A percentile compares a stretch with the other conserved stretches of the same genome.
phyloP scores from a whole-genome alignment of 2,888 invertebrate species.

The Aricia artaxerxes region DNA sequence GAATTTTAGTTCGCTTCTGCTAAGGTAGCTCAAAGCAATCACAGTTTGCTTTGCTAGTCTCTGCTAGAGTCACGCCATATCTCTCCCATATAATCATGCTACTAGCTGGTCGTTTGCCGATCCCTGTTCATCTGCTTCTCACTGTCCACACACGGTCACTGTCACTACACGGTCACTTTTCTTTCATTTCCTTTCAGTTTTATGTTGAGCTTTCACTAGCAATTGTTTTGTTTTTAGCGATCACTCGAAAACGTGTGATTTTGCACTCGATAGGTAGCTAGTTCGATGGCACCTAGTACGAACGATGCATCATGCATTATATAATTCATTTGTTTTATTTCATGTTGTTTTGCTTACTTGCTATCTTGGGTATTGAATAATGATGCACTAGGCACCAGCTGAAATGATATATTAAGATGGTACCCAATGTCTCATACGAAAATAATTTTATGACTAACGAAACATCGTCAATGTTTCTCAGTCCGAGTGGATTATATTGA shows the following conservation, averaged over 20 bases:
- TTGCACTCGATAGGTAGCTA: conserved; percentile 1
- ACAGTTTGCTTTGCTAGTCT: background rate
- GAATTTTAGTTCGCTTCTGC: background rate
- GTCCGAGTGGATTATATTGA: conserved; percentile 19
- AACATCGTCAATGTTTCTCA: background rate
- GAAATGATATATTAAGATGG: background rate
- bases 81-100: background rate
- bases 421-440: background rate
- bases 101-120: background rate
- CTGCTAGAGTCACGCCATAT: background rate
- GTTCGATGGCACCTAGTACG: background rate
- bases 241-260: background rate
- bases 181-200: background rate
- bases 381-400: background rate
- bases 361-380: background rate
- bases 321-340: background rate
- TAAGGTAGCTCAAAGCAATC: background rate
- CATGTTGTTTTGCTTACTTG: background rate
- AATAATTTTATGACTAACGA: background rate
- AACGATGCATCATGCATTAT: background rate
- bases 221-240: background rate
- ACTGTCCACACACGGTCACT: conserved; percentile 6
- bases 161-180: background rate
- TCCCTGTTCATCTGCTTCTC: background rate
- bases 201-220: background rate